Percentiles rank a stretch among this genome's conserved stretches.
Conservation (phyloP, 2,113 vertebrate species). For the Hydrochoerus hydrochaeris region DNA sequence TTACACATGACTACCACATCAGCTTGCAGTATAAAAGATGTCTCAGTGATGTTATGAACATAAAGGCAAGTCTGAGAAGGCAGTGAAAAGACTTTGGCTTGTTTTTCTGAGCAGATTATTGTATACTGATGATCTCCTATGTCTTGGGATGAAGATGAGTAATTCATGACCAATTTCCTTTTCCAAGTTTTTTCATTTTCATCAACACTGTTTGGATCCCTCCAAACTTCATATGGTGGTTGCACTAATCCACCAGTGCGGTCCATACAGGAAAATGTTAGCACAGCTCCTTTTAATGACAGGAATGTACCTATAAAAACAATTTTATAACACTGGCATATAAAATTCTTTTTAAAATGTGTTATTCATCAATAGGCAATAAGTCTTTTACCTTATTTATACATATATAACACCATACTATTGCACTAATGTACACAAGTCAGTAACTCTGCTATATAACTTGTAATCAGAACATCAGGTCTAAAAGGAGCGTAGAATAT, state of each 20-base stretch:
- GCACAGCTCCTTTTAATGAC: slow-evolving; percentile 94
- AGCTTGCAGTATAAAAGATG: slow-evolving; percentile 95
- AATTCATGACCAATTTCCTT: slow-evolving; percentile 94
- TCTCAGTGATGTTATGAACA: slow-evolving; percentile 98
- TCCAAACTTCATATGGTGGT: slow-evolving; percentile 95
- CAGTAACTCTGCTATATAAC: background rate
- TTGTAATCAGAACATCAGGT: background rate
- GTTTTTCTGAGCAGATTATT: slow-evolving; percentile 97
- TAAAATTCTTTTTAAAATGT: slow-evolving; percentile 59
- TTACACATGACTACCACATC: slow-evolving; percentile 94
- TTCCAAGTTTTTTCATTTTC: slow-evolving; percentile 92
- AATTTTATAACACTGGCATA: slow-evolving; percentile 61
- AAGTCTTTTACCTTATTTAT: background rate
- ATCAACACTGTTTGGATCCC: slow-evolving; percentile 90
- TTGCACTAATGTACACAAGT: background rate
- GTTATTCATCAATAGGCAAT: background rate
- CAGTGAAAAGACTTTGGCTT: slow-evolving; percentile 99
- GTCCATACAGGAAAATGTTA: slow-evolving; percentile 95
- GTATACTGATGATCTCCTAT: slow-evolving; percentile 94
- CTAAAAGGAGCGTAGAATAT: slow-evolving; percentile 9
- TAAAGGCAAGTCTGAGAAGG: slow-evolving; percentile 97
- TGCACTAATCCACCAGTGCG: slow-evolving; percentile 90
- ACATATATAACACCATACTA: background rate
- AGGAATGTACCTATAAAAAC: slow-evolving; percentile 90
- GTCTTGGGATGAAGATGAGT: slow-evolving; percentile 93